Conservation (phyloP, 37 sponge, comb jelly and placozoan genomes). For the Chondrilla cf. caribensis region DNA sequence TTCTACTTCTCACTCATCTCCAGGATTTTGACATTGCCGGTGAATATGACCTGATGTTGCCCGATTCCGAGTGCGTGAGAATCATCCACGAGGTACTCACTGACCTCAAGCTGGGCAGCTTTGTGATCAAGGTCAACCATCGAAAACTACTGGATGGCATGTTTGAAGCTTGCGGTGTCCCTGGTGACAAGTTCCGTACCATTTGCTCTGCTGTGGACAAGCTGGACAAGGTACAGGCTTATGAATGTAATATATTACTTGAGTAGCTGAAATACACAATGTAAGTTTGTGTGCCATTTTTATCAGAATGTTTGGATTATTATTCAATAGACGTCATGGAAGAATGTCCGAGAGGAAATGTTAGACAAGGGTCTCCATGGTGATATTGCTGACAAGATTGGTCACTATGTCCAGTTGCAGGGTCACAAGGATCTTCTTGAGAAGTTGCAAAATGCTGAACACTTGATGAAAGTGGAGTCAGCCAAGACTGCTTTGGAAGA, state of each 20-base stretch:
- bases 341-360: slow-evolving; percentile 51
- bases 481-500: slow-evolving; percentile 45
- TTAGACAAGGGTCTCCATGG: slow-evolving; percentile 55
- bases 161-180: slow-evolving; percentile 66
- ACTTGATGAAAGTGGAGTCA: slow-evolving; percentile 4
- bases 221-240: slow-evolving; percentile 57
- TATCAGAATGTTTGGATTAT: too few species aligned
- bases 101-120: slow-evolving; percentile 29
- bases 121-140: slow-evolving; percentile 78
- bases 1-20: too few species aligned
- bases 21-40: slow-evolving; percentile 81
- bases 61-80: slow-evolving; percentile 67
- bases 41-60: slow-evolving; percentile 64
- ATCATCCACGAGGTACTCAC: slow-evolving; percentile 62
- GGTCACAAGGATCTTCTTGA: slow-evolving; percentile 40
- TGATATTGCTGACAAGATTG: slow-evolving; percentile 67
- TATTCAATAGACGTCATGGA: background rate
- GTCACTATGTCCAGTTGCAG: slow-evolving; percentile 45
- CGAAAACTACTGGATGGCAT: slow-evolving; percentile 77
- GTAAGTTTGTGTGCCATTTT: too few species aligned
- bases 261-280: too few species aligned
- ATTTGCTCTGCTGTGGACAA: slow-evolving; percentile 83
- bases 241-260: too few species aligned
- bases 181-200: slow-evolving; percentile 49
- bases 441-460: slow-evolving; percentile 8